Conservation (phyloP, 2,113 vertebrate species). For the Myrmecophaga tridactyla region DNA sequence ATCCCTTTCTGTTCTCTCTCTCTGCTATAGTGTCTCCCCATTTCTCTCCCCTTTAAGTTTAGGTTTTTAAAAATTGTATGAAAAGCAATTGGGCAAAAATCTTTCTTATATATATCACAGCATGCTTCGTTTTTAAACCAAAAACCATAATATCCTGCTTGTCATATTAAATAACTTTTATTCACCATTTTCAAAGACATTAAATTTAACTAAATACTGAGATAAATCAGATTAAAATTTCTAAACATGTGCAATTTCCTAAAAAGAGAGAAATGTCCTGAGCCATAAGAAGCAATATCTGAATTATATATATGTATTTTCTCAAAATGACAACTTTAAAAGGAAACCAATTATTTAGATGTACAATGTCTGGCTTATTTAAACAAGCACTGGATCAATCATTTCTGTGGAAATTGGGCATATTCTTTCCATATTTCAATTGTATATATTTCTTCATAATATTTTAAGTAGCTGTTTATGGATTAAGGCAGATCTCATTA, state of each 20-base stretch:
- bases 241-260: neutral
- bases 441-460: neutral
- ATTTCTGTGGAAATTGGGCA: neutral
- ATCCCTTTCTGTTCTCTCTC: neutral
- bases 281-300: neutral
- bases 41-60: neutral
- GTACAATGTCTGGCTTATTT: neutral
- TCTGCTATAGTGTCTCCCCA: neutral
- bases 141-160: neutral
- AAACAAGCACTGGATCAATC: neutral
- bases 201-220: neutral
- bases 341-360: constrained; percentile 11
- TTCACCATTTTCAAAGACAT: neutral
- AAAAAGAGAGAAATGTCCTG: neutral
- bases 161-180: neutral
- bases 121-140: neutral
- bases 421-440: neutral
- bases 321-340: neutral
- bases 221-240: neutral
- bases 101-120: neutral
- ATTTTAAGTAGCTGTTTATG: constrained; percentile 35
- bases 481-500: neutral
- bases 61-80: neutral
- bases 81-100: neutral
- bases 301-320: neutral